These are phyloP conservation scores for Coreius guichenoti DNA, from an alignment of 2,797 vertebrate species.

Conservation along the genomic window DNA sequence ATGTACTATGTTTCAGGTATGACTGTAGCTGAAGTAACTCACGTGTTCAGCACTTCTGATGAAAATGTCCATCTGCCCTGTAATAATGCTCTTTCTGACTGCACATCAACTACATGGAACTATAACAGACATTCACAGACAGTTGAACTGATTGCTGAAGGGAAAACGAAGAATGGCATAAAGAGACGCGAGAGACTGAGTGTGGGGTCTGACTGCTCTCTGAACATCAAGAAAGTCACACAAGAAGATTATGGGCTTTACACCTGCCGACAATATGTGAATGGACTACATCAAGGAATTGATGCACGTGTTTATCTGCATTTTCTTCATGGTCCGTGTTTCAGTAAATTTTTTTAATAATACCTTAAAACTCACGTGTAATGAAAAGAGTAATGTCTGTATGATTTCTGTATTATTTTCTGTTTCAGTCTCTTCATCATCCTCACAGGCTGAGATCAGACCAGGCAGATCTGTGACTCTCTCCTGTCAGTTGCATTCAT, in stretches of 20 bases:
- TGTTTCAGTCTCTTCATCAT: constrained; percentile 25
- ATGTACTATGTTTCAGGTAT: neutral
- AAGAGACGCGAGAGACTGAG: constrained; percentile 7
- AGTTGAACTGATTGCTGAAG: neutral
- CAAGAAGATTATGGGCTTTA: constrained; percentile 5
- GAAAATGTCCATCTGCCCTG: neutral
- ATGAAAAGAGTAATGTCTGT: neutral
- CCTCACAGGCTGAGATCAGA: constrained; percentile 13
- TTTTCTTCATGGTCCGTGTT: neutral
- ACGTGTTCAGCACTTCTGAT: constrained; percentile 1
- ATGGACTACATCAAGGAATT: neutral
- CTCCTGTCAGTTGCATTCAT: neutral
- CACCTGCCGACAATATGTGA: neutral
- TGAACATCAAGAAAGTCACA: neutral
- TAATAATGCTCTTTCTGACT: neutral
- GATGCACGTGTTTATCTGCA: neutral
- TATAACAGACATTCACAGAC: neutral
- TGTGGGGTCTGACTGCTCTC: constrained; percentile 24
- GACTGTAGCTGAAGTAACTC: neutral
- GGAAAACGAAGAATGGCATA: neutral
- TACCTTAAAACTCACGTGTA: neutral
- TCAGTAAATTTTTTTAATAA: neutral
- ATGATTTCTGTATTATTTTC: neutral
- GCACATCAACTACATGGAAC: constrained; percentile 12
- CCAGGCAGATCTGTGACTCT: constrained; percentile 13